These are phyloP conservation scores for Clinocottus analis DNA, from an alignment of 2,113 vertebrate species.

Conservation along the genomic window DNA sequence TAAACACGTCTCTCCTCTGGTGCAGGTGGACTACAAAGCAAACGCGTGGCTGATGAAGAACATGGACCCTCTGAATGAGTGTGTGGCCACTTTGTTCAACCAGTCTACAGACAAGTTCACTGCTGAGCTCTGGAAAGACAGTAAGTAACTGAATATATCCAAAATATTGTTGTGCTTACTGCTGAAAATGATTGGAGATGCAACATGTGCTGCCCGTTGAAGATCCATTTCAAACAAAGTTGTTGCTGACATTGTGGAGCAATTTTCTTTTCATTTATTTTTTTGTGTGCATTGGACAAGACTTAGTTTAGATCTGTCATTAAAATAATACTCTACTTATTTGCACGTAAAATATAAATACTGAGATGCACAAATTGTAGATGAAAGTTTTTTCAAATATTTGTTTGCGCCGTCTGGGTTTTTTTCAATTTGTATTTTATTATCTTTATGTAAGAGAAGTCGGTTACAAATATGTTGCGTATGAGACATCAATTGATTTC, in stretches of 20 bases:
- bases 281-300: not conserved
- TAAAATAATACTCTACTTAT: not conserved
- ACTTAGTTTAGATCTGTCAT: not conserved
- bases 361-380: not conserved
- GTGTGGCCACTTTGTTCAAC: slow-evolving; percentile 93
- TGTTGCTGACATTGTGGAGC: not conserved
- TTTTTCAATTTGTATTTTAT: not conserved
- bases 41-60: slow-evolving; percentile 98
- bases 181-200: not conserved
- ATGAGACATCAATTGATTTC: not conserved
- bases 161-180: not conserved
- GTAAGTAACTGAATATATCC: slow-evolving; percentile 78
- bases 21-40: slow-evolving; percentile 97
- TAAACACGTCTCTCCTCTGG: not conserved
- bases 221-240: not conserved
- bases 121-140: slow-evolving; percentile 95
- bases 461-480: not conserved
- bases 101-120: slow-evolving; percentile 97
- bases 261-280: not conserved
- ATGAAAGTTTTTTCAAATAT: not conserved
- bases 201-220: not conserved
- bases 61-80: slow-evolving; percentile 98
- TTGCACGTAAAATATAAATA: slow-evolving; percentile 1
- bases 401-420: not conserved
- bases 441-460: too few relatives aligned